phyloP scores from a whole-genome alignment of 2,888 invertebrate species.

The Ellobium chinense region DNA sequence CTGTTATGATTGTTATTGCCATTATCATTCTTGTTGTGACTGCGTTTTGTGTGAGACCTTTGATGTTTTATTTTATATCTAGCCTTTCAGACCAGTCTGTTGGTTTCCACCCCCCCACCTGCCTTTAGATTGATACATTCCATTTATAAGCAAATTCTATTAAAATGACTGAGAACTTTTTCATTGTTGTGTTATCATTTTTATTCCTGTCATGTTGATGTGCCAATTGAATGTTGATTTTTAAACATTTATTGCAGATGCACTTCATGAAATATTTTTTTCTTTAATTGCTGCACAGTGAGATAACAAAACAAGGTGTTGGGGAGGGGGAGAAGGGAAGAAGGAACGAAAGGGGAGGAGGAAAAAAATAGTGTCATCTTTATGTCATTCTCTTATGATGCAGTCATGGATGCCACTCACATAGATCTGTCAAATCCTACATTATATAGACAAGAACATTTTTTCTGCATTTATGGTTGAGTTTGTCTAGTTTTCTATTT shows the following conservation, averaged over 20 bases:
- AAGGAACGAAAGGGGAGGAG: neutral
- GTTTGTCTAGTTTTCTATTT: too few species aligned
- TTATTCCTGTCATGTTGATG: neutral
- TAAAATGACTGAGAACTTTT: neutral
- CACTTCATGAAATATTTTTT: too few species aligned
- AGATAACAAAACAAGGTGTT: neutral
- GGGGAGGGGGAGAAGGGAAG: neutral
- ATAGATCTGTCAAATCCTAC: too few species aligned
- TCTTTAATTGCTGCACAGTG: neutral
- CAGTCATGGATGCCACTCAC: too few species aligned
- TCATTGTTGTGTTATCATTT: neutral
- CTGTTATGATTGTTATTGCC: too few species aligned
- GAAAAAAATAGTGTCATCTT: too few species aligned
- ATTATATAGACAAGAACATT: too few species aligned
- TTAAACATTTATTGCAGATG: too few species aligned
- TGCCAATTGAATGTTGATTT: neutral
- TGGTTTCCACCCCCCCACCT: neutral
- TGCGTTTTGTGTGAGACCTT: neutral
- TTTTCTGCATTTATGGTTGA: too few species aligned
- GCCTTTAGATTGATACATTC: slow-evolving; percentile 10
- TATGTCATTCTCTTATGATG: too few species aligned
- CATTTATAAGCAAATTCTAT: slow-evolving; percentile 16
- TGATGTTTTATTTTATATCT: neutral
- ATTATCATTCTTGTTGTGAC: too few species aligned
- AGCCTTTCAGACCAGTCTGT: neutral